A percentile compares a stretch with the other conserved stretches of the same genome.
phyloP scores from a whole-genome alignment of 2,888 invertebrate genomes.

The Synanthedon vespiformis region DNA sequence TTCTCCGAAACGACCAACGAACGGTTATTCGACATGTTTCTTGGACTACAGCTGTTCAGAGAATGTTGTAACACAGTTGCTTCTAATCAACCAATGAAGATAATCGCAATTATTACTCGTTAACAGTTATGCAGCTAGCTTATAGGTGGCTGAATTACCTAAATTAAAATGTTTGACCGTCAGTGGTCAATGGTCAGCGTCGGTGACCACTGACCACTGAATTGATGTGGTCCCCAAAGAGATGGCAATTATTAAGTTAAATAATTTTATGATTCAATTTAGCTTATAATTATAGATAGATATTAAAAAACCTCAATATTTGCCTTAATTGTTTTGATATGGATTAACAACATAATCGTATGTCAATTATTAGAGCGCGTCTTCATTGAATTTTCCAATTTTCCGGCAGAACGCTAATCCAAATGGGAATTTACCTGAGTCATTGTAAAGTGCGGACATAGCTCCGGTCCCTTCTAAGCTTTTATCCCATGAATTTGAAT shows the following conservation, averaged over 20 bases:
- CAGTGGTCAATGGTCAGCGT: no score
- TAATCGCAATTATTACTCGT: background rate
- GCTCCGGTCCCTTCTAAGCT: slow-evolving; percentile 3
- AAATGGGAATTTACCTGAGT: slow-evolving; percentile 24
- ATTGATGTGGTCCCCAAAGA: no score
- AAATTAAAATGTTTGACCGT: no score
- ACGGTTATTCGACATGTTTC: background rate
- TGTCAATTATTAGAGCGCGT: background rate
- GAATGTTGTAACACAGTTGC: background rate
- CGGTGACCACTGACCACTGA: no score
- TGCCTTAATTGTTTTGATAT: background rate
- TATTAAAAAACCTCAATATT: no score
- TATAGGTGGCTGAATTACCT: no score
- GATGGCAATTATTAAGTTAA: no score
- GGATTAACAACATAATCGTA: background rate
- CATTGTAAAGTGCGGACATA: slow-evolving; percentile 1
- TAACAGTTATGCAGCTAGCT: no score
- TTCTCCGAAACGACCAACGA: background rate
- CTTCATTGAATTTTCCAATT: slow-evolving; percentile 4
- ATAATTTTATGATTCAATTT: no score
- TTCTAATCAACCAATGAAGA: background rate
- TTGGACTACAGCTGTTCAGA: background rate
- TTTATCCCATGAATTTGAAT: slow-evolving; percentile 17
- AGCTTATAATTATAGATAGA: no score
- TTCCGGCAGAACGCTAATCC: slow-evolving; percentile 33